Evolutionary conservation across 2,797 vertebrate species (phyloP), one percentile per base, ranked within the genome.

Genomic region (Myotis planiceps): DNA sequence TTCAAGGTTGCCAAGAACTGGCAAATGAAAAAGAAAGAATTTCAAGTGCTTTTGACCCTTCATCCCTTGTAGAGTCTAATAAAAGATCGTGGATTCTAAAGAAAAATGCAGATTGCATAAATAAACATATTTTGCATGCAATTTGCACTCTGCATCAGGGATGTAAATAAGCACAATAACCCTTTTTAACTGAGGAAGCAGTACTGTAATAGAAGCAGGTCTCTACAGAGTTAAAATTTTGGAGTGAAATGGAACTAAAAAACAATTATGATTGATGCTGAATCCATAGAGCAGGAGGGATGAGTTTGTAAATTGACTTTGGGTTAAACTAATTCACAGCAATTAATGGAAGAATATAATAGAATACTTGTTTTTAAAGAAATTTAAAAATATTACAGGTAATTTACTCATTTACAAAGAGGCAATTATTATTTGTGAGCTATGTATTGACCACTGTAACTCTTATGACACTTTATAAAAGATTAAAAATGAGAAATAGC

Each of bases 161-260:
- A 82, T 92, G 12, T 80, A 91, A 82, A 76, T 72, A 83, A 68
- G 3, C 6, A 90, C 27, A 88, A 27, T 66, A 15, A 88, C 9
- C 29, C 14, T 0, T 69, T 95, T 94, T 65, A 96, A 96, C 14
- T 74, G 2, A 71, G 2, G 74, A 91, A 97, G 74, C 29, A 69
- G 1, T 69, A 66, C n/a, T 15, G 0, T 90, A 95, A 34, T 60
- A n/a, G 58, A 49, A 93, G 55, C 0, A 34, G 23, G 27, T 45
- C 29, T 94, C 27, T 58, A 55, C 9, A 39, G 86, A 68, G 65
- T 97, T 94, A 39, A 85, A 76, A 81, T 97, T 93, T 95, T 65
- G 51, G 82, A 90, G 95, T 39, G 55, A 94, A 94, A 91, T 76
- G 39, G 27, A 96, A 90, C 45, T 60, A 63, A 95, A 96, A 95